Conservation (phyloP, 2,888 invertebrate genomes). For the Bursaphelenchus okinawaensis region DNA sequence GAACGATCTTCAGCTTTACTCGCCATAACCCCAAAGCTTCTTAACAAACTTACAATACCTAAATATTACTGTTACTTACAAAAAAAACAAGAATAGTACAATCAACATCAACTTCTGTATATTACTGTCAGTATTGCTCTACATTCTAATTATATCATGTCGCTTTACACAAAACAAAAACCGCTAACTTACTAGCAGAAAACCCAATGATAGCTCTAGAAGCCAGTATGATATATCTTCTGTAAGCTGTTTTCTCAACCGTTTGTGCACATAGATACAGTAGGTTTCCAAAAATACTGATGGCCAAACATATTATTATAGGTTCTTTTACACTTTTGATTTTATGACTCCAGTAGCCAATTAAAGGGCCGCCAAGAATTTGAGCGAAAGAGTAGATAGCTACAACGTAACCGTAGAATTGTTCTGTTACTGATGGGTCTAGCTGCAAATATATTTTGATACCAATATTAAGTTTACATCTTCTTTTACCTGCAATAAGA, state of each 20-base stretch:
- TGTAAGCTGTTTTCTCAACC: neutral
- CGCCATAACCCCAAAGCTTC: conserved; percentile 58
- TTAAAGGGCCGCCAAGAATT: conserved; percentile 28
- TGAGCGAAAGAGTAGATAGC: conserved; percentile 35
- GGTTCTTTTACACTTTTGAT: neutral
- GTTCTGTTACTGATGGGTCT: conserved; percentile 25
- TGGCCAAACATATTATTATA: neutral
- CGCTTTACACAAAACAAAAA: neutral
- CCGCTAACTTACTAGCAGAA: neutral
- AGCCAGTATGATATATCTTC: neutral
- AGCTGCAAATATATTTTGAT: conserved; percentile 11
- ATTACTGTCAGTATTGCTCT: too few relatives aligned
- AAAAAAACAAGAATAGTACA: too few relatives aligned
- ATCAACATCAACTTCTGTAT: too few relatives aligned
- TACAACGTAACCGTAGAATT: conserved; percentile 34
- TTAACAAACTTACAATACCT: conserved; percentile 59
- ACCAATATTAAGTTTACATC: too few relatives aligned
- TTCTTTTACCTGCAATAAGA: too few relatives aligned
- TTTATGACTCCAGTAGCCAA: conserved; percentile 25
- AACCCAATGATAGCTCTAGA: neutral
- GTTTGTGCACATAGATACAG: neutral
- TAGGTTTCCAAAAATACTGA: neutral
- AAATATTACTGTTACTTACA: too few relatives aligned
- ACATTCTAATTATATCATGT: neutral
- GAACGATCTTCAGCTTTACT: conserved; percentile 58